Percentiles rank a stretch among this genome's conserved stretches.
phyloP scores from a whole-genome alignment of 2,888 invertebrate species.

The Hypena proboscidalis region DNA sequence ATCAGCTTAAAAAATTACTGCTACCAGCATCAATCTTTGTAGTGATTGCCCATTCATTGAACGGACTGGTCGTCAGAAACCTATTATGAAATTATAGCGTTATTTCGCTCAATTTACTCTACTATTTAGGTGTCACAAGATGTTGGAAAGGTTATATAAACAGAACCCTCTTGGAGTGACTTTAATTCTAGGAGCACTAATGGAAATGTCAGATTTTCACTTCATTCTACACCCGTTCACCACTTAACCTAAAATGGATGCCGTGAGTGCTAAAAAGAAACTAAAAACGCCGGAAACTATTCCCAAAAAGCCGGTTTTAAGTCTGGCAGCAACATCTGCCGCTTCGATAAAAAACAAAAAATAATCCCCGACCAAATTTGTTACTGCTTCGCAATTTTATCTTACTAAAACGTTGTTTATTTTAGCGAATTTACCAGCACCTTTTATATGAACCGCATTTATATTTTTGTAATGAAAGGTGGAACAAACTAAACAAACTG shows the following conservation, averaged over 20 bases:
- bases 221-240: too few relatives aligned
- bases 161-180: too few relatives aligned
- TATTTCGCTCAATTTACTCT: too few relatives aligned
- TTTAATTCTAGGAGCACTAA: too few relatives aligned
- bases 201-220: too few relatives aligned
- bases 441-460: background rate
- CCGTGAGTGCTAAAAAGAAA: conserved; percentile 16
- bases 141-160: too few relatives aligned
- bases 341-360: conserved; percentile 26
- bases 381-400: conserved; percentile 13
- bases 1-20: too few relatives aligned
- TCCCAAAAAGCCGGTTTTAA: conserved; percentile 42
- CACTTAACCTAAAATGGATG: conserved; percentile 4
- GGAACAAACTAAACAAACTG: conserved; percentile 26
- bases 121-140: too few relatives aligned
- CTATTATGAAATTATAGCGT: too few relatives aligned
- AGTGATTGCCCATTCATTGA: too few relatives aligned
- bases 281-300: conserved; percentile 40
- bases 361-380: conserved; percentile 12
- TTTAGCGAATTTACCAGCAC: background rate
- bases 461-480: background rate
- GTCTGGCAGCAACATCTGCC: conserved; percentile 38
- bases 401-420: conserved; percentile 5
- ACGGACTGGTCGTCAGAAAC: too few relatives aligned
- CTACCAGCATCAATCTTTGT: too few relatives aligned